Evolutionary conservation across 2,797 vertebrate species (phyloP).

Genomic region (Holocentrus rufus): DNA sequence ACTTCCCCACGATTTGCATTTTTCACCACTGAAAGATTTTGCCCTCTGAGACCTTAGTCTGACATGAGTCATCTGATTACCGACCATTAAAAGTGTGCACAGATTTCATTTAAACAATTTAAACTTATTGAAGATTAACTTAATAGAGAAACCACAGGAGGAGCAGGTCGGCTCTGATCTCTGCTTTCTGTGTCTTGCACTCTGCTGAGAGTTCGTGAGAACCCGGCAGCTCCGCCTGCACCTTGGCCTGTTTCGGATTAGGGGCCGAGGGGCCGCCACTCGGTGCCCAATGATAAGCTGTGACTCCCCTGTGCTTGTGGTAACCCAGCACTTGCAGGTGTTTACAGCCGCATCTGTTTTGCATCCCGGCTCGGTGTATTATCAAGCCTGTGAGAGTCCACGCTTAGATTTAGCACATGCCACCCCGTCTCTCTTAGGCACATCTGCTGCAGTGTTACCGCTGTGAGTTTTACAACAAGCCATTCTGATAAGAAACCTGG

Average conservation of each 20-base stretch:
- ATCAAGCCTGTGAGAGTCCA: constrained; percentile 61
- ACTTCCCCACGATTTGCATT: constrained; percentile 34
- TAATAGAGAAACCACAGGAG: constrained; percentile 56
- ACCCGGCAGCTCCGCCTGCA: constrained; percentile 53
- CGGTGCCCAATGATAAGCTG: constrained; percentile 75
- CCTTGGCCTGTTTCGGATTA: constrained; percentile 81
- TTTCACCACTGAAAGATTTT: constrained; percentile 26
- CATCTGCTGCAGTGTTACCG: constrained; percentile 55
- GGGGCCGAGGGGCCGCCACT: constrained; percentile 65
- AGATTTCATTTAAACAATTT: constrained; percentile 42
- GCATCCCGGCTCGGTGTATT: constrained; percentile 59
- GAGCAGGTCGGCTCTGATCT: constrained; percentile 57
- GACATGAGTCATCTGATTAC: constrained; percentile 45
- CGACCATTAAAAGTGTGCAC: constrained; percentile 26
- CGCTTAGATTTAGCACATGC: constrained; percentile 63
- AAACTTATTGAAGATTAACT: constrained; percentile 50
- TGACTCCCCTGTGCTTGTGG: constrained; percentile 56
- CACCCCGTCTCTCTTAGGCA: constrained; percentile 39
- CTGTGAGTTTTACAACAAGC: constrained; percentile 22
- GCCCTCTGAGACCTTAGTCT: constrained; percentile 38
- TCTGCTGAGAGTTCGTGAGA: constrained; percentile 72
- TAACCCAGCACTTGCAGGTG: constrained; percentile 80
- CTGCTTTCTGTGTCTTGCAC: constrained; percentile 23
- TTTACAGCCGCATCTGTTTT: constrained; percentile 83
- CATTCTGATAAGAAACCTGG: constrained; percentile 15